Percentiles rank a stretch among this genome's conserved stretches.
These are phyloP conservation scores for Lymantria monacha DNA, from an alignment of 2,888 invertebrate species.

Conservation along the genomic window DNA sequence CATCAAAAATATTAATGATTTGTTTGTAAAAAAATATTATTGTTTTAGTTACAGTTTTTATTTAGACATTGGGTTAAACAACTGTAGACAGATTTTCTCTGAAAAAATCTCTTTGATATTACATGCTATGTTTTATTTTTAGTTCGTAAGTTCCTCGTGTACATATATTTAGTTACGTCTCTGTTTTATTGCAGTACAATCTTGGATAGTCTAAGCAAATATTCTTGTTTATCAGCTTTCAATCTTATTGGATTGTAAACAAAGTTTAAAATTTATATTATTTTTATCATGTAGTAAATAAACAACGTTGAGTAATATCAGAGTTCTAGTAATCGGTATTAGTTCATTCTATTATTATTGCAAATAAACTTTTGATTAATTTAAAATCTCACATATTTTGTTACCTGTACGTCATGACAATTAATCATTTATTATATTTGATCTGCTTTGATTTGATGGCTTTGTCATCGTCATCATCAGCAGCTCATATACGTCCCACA, in stretches of 20 bases:
- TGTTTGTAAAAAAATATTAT: no score
- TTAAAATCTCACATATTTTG: no score
- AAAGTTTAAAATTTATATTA: conserved; percentile 11
- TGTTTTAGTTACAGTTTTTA: no score
- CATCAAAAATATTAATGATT: no score
- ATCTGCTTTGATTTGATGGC: no score
- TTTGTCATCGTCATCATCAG: no score
- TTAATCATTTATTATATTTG: no score
- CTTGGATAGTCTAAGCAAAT: conserved; percentile 11
- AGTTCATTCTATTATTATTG: not conserved
- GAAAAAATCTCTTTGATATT: conserved; percentile 10
- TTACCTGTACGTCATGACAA: no score
- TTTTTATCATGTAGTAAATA: not conserved
- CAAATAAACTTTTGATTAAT: not conserved
- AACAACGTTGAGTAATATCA: conserved; percentile 1
- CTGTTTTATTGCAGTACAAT: conserved; percentile 18
- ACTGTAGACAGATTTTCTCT: not conserved
- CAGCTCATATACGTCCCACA: no score
- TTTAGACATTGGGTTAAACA: no score
- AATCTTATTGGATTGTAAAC: conserved; percentile 11
- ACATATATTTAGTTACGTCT: conserved; percentile 13
- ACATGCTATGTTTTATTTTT: conserved; percentile 14
- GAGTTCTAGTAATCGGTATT: not conserved
- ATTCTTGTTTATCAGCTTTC: conserved; percentile 13
- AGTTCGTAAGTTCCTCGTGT: conserved; percentile 14